phyloP scores from a whole-genome alignment of 2,113 vertebrate genomes.

The Lagopus leucura region DNA sequence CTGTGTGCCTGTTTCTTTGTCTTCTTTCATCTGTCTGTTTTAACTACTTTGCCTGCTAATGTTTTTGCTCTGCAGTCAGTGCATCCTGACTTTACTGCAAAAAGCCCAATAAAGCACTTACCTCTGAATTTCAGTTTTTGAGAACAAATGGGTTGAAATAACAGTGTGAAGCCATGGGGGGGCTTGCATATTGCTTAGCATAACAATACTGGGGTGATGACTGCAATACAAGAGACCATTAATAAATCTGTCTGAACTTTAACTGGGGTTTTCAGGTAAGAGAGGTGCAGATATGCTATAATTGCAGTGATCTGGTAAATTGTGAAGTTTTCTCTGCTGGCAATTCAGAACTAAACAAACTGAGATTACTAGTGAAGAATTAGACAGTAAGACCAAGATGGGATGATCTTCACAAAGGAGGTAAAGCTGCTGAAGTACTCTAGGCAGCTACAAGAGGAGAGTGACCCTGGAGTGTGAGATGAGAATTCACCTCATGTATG shows the following conservation, averaged over 20 bases:
- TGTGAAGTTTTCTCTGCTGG: not conserved
- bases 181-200: not conserved
- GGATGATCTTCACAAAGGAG: not conserved
- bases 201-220: not conserved
- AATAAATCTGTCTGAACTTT: not conserved
- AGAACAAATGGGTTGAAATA: not conserved
- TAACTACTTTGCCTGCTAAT: not conserved
- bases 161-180: not conserved
- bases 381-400: not conserved
- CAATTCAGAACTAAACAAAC: not conserved
- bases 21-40: not conserved
- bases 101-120: not conserved
- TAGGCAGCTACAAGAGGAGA: not conserved
- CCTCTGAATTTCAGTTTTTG: not conserved
- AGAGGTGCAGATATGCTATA: not conserved
- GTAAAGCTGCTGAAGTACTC: not conserved
- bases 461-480: not conserved
- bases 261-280: not conserved
- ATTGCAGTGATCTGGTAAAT: not conserved
- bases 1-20: not conserved
- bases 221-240: not conserved
- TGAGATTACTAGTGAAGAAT: not conserved
- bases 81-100: not conserved
- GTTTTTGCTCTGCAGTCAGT: not conserved
- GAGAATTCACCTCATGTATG: not conserved